Conservation (phyloP, 2,797 vertebrate species). For the Masticophis lateralis region DNA sequence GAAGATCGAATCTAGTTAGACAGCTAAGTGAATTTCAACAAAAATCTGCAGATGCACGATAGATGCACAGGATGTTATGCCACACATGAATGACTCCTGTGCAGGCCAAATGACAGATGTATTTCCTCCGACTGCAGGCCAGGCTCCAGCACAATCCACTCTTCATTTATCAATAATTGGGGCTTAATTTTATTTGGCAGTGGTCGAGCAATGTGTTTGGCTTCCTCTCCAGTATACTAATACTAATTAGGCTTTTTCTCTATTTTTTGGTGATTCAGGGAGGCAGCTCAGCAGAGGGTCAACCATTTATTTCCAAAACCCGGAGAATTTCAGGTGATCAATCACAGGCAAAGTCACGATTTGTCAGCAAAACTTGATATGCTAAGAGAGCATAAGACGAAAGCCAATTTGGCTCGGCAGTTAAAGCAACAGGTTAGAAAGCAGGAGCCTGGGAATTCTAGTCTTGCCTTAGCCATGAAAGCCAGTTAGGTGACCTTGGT, state of each 20-base stretch:
- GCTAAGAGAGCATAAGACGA: slow-evolving; percentile 13
- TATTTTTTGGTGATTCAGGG: slow-evolving; percentile 12
- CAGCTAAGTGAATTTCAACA: slow-evolving; percentile 80
- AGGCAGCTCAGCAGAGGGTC: background rate
- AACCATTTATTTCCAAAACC: slow-evolving; percentile 59
- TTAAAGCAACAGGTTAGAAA: background rate
- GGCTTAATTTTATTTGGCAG: slow-evolving; percentile 89
- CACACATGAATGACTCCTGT: slow-evolving; percentile 79
- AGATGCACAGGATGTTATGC: slow-evolving; percentile 82
- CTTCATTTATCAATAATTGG: slow-evolving; percentile 90
- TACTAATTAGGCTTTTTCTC: slow-evolving; percentile 75
- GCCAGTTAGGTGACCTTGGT: background rate
- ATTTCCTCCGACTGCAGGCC: slow-evolving; percentile 82
- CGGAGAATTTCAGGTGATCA: slow-evolving; percentile 61
- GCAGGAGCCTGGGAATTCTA: background rate
- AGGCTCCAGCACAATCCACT: slow-evolving; percentile 84
- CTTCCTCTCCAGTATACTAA: slow-evolving; percentile 82
- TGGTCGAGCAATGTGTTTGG: slow-evolving; percentile 73
- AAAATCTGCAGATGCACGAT: slow-evolving; percentile 84
- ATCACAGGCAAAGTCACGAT: slow-evolving; percentile 41
- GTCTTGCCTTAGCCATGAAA: background rate
- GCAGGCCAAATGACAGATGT: slow-evolving; percentile 82
- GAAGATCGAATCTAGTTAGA: slow-evolving; percentile 76
- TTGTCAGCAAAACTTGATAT: slow-evolving; percentile 33
- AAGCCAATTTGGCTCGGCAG: background rate